Conservation (phyloP, 2,113 vertebrate species). For the Xyliphius kryptos region DNA sequence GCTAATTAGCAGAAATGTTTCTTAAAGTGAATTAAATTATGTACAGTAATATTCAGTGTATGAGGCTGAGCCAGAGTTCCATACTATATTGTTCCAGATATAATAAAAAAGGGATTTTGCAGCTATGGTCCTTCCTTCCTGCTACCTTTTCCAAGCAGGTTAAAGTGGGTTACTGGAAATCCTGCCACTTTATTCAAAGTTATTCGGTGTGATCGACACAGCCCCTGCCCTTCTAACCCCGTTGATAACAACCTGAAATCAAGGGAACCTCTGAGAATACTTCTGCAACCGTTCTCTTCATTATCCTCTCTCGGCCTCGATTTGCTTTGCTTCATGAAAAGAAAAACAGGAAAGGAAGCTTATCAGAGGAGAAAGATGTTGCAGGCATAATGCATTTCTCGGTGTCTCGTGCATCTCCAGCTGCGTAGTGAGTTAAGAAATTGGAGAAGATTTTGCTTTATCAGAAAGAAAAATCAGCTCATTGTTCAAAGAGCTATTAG, state of each 20-base stretch:
- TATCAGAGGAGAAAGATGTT: slow-evolving; percentile 17
- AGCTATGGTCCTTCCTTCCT: slow-evolving; percentile 1
- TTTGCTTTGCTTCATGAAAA: slow-evolving; percentile 25
- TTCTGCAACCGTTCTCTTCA: slow-evolving; percentile 25
- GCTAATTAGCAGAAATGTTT: too few species aligned
- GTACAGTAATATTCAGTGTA: too few species aligned
- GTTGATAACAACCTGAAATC: slow-evolving; percentile 31
- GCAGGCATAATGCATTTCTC: background rate
- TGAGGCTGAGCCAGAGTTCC: too few species aligned
- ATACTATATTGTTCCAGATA: too few species aligned
- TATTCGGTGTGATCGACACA: slow-evolving; percentile 6
- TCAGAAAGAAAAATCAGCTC: background rate
- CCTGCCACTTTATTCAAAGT: slow-evolving; percentile 30
- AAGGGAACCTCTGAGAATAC: slow-evolving; percentile 26
- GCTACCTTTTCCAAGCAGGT: slow-evolving; percentile 17
- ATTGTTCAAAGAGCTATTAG: slow-evolving; percentile 18
- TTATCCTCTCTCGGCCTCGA: slow-evolving; percentile 14
- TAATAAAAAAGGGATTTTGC: slow-evolving; percentile 23
- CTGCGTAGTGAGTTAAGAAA: slow-evolving; percentile 5
- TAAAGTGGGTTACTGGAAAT: slow-evolving; percentile 33
- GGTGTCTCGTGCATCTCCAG: too few species aligned
- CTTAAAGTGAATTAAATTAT: too few species aligned
- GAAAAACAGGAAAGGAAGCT: slow-evolving; percentile 9
- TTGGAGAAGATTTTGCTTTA: slow-evolving; percentile 8
- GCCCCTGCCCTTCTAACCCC: background rate